phyloP scores from a whole-genome alignment of 2,113 vertebrate genomes.

The Malaclemys terrapin region DNA sequence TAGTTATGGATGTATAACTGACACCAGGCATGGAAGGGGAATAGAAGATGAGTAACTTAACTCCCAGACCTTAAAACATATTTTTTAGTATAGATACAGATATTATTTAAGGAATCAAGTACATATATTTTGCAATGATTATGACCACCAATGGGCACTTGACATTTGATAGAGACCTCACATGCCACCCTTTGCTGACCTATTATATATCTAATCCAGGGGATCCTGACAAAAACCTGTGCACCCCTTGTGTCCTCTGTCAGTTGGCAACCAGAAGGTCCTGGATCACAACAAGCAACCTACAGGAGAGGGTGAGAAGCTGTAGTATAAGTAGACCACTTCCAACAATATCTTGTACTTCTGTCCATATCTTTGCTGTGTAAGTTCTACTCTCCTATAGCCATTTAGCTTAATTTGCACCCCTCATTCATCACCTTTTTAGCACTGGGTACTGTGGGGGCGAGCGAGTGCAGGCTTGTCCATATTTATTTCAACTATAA shows the following conservation, averaged over 20 bases:
- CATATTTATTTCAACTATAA: background rate
- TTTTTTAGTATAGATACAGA: background rate
- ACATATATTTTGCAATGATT: background rate
- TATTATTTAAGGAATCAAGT: background rate
- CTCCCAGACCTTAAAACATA: background rate
- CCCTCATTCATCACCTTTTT: background rate
- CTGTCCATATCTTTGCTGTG: background rate
- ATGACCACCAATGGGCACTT: background rate
- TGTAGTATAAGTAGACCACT: background rate
- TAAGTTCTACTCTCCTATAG: background rate
- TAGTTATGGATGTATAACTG: background rate
- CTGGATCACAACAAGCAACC: background rate
- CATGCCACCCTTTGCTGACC: background rate
- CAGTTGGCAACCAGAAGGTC: background rate
- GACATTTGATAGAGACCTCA: background rate
- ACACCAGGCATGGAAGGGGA: background rate
- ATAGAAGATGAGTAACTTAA: background rate
- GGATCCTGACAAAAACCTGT: background rate
- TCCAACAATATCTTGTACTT: background rate
- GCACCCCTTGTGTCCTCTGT: background rate
- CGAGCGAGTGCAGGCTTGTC: background rate
- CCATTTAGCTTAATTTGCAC: background rate
- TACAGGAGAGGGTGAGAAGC: background rate
- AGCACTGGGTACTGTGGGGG: background rate
- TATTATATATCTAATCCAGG: background rate